Percentiles rank a stretch among this genome's conserved stretches.
Conservation (phyloP, 53 echinoderm and acorn worm genomes). For the Apostichopus leukothele region DNA sequence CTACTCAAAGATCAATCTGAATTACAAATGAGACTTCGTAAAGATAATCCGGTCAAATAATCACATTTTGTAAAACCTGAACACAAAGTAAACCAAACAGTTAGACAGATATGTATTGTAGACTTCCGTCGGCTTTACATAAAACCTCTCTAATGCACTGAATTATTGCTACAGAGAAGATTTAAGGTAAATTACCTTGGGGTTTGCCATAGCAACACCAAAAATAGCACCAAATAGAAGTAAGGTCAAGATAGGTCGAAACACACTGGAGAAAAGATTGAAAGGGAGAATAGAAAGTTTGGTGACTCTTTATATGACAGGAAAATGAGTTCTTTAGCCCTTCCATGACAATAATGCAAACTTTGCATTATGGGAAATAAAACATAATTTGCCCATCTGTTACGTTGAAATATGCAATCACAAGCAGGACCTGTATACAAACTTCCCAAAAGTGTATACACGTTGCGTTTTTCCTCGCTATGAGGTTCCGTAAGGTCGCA, state of each 20-base stretch:
- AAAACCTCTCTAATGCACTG: neutral
- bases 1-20: no score
- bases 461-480: no score
- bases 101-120: neutral
- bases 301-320: no score
- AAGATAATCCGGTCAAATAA: neutral
- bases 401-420: no score
- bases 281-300: neutral
- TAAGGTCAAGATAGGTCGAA: slow-evolving; percentile 75
- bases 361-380: no score
- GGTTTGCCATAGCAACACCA: slow-evolving; percentile 87
- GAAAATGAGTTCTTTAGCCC: no score
- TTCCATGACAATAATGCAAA: no score
- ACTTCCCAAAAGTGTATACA: neutral
- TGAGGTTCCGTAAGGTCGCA: no score
- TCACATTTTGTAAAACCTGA: neutral
- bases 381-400: no score
- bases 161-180: neutral
- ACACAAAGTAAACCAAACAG: neutral
- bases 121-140: neutral
- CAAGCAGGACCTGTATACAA: no score
- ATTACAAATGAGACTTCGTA: neutral
- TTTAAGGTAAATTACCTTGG: slow-evolving; percentile 62
- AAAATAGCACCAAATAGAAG: slow-evolving; percentile 84
- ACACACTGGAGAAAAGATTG: slow-evolving; percentile 62